Conservation (phyloP, 2,797 vertebrate species). For the Protonibea diacanthus region DNA sequence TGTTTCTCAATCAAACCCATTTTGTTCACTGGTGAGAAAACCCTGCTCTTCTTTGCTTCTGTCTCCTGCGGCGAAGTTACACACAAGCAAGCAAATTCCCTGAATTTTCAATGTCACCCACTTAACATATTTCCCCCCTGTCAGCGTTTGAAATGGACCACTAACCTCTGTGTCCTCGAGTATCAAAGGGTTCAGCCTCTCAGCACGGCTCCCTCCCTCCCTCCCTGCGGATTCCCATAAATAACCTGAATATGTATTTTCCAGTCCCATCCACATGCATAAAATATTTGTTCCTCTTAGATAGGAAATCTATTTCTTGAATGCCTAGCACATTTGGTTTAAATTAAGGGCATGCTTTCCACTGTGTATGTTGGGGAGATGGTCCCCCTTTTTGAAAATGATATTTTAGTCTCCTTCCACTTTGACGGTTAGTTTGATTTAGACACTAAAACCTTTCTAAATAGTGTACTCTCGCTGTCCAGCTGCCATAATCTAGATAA, state of each 20-base stretch:
- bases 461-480: not conserved
- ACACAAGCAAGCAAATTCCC: constrained; percentile 76
- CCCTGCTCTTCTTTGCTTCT: constrained; percentile 36
- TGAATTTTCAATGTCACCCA: constrained; percentile 77
- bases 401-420: too few relatives aligned
- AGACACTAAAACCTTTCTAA: not conserved
- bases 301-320: constrained; percentile 37
- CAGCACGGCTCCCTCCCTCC: constrained; percentile 35
- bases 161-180: constrained; percentile 65
- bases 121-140: constrained; percentile 76
- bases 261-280: constrained; percentile 46
- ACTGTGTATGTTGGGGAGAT: not conserved
- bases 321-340: constrained; percentile 4
- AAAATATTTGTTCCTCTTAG: constrained; percentile 39
- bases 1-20: constrained; percentile 16
- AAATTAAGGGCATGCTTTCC: constrained; percentile 22
- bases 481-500: not conserved
- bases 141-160: constrained; percentile 75
- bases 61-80: constrained; percentile 71
- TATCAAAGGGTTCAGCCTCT: constrained; percentile 66
- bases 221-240: constrained; percentile 60
- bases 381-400: too few relatives aligned
- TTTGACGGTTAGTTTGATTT: constrained; percentile 3
- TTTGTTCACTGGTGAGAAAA: constrained; percentile 67
- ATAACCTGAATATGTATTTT: constrained; percentile 67